Evolutionary conservation across 2,888 invertebrate species (phyloP).

Genomic region (Clepsis dumicolana): DNA sequence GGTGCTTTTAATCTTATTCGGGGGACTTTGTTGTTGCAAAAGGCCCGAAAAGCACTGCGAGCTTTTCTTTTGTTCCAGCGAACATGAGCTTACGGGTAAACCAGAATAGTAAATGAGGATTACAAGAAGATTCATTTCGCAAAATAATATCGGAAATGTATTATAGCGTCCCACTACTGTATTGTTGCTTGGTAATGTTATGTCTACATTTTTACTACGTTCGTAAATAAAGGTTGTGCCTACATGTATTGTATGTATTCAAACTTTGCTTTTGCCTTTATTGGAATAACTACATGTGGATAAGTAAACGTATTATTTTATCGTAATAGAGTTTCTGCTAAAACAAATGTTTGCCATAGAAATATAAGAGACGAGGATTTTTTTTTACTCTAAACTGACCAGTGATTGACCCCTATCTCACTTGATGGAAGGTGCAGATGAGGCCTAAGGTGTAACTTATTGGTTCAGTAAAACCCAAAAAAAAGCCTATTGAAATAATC

Average conservation of each 20-base stretch:
- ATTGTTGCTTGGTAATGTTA: background rate
- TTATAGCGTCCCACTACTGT: background rate
- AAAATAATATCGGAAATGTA: slow-evolving; percentile 18
- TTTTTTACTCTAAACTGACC: too few species aligned
- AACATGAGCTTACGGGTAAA: slow-evolving; percentile 24
- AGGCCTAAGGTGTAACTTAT: too few species aligned
- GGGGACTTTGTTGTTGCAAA: slow-evolving; percentile 5
- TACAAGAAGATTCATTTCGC: slow-evolving; percentile 16
- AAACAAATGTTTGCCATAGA: too few species aligned
- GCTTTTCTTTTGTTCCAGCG: slow-evolving; percentile 17
- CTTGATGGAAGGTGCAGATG: too few species aligned
- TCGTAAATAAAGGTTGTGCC: background rate
- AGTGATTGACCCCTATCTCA: too few species aligned
- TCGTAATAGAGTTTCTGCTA: too few species aligned
- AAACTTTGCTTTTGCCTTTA: background rate
- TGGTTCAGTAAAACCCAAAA: too few species aligned
- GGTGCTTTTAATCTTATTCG: slow-evolving; percentile 9
- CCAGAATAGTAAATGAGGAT: slow-evolving; percentile 34
- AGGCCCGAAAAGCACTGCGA: slow-evolving; percentile 11
- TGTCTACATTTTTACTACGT: background rate
- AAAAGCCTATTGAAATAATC: too few species aligned
- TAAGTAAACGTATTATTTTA: too few species aligned
- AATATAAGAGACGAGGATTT: too few species aligned
- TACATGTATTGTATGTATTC: too few species aligned
- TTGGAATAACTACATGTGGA: too few species aligned